phyloP scores from a whole-genome alignment of 2,888 invertebrate species.

The Eupsilia transversa region DNA sequence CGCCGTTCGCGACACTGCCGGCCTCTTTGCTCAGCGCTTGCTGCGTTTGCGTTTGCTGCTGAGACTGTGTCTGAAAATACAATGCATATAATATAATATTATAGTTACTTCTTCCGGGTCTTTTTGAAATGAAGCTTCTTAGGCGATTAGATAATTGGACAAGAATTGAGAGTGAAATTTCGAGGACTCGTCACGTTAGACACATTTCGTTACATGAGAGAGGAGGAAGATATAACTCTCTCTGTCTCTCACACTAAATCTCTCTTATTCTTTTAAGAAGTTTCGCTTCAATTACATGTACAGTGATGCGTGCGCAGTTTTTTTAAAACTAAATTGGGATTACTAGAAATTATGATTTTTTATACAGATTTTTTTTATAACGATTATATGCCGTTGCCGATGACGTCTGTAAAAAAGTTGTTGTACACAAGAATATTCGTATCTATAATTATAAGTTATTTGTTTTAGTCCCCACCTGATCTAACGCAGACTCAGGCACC shows the following conservation, averaged over 20 bases:
- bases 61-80: conserved; percentile 48
- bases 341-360: background rate
- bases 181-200: too few relatives aligned
- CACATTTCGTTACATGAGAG: too few relatives aligned
- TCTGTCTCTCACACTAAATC: too few relatives aligned
- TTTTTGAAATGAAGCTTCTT: background rate
- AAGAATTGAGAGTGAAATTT: too few relatives aligned
- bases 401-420: background rate
- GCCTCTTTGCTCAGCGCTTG: conserved; percentile 60
- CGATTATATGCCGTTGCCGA: background rate
- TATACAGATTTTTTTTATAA: background rate
- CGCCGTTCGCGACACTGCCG: conserved; percentile 53
- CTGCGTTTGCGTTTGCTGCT: conserved; percentile 57
- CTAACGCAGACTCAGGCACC: conserved; percentile 91
- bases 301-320: too few relatives aligned
- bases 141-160: too few relatives aligned
- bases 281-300: too few relatives aligned
- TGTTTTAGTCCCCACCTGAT: conserved; percentile 73
- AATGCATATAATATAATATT: background rate
- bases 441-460: background rate
- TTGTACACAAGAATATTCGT: background rate
- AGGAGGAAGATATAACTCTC: too few relatives aligned
- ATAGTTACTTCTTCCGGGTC: background rate
- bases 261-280: too few relatives aligned
- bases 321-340: too few relatives aligned